A percentile compares a stretch with the other conserved stretches of the same genome.
Evolutionary conservation across 2,113 vertebrate species (phyloP).

Genomic region (Cinclus mexicanus): DNA sequence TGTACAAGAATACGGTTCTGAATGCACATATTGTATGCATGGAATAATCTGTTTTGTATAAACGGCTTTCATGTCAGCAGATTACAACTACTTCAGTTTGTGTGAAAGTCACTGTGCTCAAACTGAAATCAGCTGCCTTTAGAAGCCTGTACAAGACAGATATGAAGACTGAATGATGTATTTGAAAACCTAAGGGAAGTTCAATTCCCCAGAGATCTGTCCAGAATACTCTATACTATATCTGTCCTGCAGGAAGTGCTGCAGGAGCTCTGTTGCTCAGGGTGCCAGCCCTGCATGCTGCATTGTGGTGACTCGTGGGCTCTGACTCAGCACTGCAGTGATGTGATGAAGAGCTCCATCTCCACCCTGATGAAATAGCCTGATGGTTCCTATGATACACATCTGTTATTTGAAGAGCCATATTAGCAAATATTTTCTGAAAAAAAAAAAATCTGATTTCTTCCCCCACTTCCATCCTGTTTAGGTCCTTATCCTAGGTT

Average conservation of each 20-base stretch:
- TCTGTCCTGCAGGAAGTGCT: background rate
- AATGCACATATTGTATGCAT: background rate
- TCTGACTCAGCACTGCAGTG: background rate
- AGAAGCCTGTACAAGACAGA: background rate
- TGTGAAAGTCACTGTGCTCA: background rate
- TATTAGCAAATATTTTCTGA: background rate
- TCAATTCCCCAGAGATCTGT: background rate
- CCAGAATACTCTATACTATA: background rate
- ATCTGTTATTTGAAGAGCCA: background rate
- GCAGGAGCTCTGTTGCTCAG: background rate
- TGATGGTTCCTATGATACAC: background rate
- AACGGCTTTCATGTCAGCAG: background rate
- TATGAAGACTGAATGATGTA: background rate
- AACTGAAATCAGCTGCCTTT: background rate
- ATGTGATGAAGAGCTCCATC: background rate
- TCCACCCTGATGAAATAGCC: background rate
- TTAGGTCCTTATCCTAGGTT: background rate
- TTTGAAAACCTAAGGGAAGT: background rate
- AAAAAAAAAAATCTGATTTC: background rate
- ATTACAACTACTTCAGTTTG: background rate
- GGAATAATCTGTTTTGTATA: background rate
- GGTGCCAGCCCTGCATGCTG: rapidly evolving
- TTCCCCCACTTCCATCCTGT: background rate
- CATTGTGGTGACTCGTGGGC: rapidly evolving
- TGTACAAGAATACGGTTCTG: background rate